Conservation (phyloP, 2,888 invertebrate species). For the Lapara coniferarum region DNA sequence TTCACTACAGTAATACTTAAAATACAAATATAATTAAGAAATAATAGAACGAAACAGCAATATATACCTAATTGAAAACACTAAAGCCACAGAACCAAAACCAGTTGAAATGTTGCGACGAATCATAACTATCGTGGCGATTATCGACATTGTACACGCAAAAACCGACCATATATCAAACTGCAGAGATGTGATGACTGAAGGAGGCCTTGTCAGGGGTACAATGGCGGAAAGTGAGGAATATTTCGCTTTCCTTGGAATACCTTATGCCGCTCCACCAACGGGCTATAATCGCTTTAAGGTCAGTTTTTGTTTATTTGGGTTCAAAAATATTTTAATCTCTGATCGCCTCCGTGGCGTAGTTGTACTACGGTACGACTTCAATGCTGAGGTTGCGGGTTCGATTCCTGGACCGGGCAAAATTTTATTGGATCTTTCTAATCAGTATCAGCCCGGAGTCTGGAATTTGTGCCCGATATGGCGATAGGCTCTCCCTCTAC, state of each 20-base stretch:
- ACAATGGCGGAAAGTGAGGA: conserved; percentile 40
- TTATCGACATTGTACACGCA: neutral
- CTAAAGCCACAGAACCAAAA: neutral
- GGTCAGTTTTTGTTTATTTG: conserved; percentile 36
- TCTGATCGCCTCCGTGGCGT: no score
- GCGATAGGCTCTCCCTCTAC: no score
- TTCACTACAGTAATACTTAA: no score
- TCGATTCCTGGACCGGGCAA: no score
- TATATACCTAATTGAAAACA: no score
- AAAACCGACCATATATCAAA: neutral
- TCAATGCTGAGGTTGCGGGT: no score
- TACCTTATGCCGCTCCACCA: conserved; percentile 51
- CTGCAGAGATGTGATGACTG: conserved; percentile 35
- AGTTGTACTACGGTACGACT: no score
- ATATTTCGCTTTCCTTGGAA: conserved; percentile 49
- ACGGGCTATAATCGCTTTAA: conserved; percentile 43
- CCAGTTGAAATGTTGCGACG: neutral
- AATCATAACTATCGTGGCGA: neutral
- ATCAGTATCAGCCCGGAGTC: no score
- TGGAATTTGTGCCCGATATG: no score
- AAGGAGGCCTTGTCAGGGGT: conserved; percentile 44
- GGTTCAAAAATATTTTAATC: neutral
- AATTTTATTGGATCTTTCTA: no score
- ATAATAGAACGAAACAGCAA: no score
- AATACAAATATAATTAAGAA: no score